phyloP scores from a whole-genome alignment of 2,797 vertebrate species.

The Zenarchopterus dispar region DNA sequence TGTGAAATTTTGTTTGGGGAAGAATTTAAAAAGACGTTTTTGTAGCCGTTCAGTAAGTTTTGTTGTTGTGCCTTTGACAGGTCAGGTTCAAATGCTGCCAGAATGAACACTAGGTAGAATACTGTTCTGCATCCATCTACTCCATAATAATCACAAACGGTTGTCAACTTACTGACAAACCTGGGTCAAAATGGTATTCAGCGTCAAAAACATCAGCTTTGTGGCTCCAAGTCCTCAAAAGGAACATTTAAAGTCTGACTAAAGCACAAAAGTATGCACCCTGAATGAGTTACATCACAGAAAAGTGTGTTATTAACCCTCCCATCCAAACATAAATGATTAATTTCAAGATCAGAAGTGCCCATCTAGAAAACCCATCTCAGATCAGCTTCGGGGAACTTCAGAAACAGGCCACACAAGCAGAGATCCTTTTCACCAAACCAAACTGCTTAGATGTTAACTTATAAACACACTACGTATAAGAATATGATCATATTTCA shows the following conservation, averaged over 20 bases:
- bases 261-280: neutral
- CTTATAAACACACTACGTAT: no score
- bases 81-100: slow-evolving; percentile 80
- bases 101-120: slow-evolving; percentile 79
- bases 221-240: slow-evolving; percentile 5
- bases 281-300: neutral
- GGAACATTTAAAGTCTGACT: slow-evolving; percentile 1
- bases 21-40: neutral
- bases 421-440: no score
- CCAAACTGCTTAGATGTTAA: no score
- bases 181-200: slow-evolving; percentile 60
- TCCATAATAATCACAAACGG: slow-evolving; percentile 59
- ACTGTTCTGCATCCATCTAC: slow-evolving; percentile 55
- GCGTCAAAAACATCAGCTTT: slow-evolving; percentile 13
- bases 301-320: neutral
- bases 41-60: slow-evolving; percentile 61
- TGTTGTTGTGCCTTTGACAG: slow-evolving; percentile 80
- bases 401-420: no score
- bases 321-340: no score
- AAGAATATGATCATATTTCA: no score
- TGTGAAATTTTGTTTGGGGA: neutral
- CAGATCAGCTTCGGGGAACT: no score
- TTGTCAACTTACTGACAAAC: slow-evolving; percentile 40
- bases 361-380: no score
- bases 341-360: no score